Base-by-base conservation (phyloP, 2,888 invertebrate genomes). In the Brenthis ino region DNA sequence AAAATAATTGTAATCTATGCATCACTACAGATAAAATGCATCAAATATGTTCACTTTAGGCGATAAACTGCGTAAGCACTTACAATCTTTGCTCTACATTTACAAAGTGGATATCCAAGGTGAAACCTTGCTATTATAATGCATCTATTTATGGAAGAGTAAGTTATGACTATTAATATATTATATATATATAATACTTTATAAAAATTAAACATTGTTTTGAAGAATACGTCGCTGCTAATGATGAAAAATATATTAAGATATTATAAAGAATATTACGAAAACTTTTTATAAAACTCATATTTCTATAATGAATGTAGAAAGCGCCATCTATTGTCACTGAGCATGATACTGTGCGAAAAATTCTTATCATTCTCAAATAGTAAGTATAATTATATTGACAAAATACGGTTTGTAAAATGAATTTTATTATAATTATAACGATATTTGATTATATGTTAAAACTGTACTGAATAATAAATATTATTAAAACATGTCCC, bases 81-180 rank as follows among this genome's bases (percentile, higher is more conserved):
- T 65, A 57, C 54, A 54, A 57, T 16, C 57, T 53, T 48, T 67
- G 67, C 67, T 67, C 67, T 63, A 70, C 65, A 70, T 70, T 67
- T 51, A 48, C 48, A 53, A 53, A 56, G 61, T 54, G 51, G 65
- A 56, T 48, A 54, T 61, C 37, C 67, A 61, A 70, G 67, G 67
- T 60, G 11, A 57, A 57, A 13, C 58, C 48, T 11, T 48, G 47
- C 58, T 58, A 24, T 58, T 48, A 11, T 48, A 24, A 48, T 11
- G 28, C 48, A 6, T 58, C 47, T 28, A 47, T 58, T 6, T 6
- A 47, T 6, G 20, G 16, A 13, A 6, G 6, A 24, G 0, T 20
- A 20, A 54, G 12, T 54, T 3, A 16, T 8, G 1, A n/a, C 8
- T 43, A 43, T 11, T 43, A 43, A 43, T 43, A 43, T 43, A 43